Evolutionary conservation across 2,888 invertebrate species (phyloP).

Genomic region (Pegoplata infirma): DNA sequence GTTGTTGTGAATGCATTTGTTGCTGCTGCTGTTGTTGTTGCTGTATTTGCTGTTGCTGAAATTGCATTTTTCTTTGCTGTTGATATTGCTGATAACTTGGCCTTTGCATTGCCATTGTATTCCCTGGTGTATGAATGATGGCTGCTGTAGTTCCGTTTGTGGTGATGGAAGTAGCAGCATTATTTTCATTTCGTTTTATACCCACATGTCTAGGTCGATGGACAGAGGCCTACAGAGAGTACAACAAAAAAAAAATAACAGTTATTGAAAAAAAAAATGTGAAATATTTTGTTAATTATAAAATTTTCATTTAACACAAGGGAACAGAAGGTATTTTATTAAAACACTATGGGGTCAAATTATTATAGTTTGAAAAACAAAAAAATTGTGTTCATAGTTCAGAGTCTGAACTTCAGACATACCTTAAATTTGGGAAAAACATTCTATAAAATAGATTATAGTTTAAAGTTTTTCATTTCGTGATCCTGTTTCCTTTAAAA

Average conservation of each 20-base stretch:
- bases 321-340: neutral
- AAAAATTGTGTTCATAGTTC: too few relatives aligned
- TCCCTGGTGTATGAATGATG: slow-evolving; percentile 38
- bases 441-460: too few relatives aligned
- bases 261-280: slow-evolving; percentile 21
- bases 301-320: slow-evolving; percentile 7
- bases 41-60: slow-evolving; percentile 63
- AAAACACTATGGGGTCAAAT: neutral
- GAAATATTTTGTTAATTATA: slow-evolving; percentile 49
- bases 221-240: slow-evolving; percentile 70
- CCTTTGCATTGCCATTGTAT: slow-evolving; percentile 45
- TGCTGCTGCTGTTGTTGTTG: slow-evolving; percentile 63
- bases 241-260: neutral
- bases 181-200: slow-evolving; percentile 68
- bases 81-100: slow-evolving; percentile 65
- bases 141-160: slow-evolving; percentile 54
- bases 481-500: too few relatives aligned
- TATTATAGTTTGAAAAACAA: too few relatives aligned
- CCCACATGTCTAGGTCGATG: slow-evolving; percentile 72
- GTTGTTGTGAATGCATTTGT: slow-evolving; percentile 69
- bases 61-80: slow-evolving; percentile 64
- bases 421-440: too few relatives aligned
- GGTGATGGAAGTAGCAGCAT: slow-evolving; percentile 10
- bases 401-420: too few relatives aligned
- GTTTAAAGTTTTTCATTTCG: too few relatives aligned